Percentiles rank a stretch among this genome's conserved stretches.
These are phyloP conservation scores for Synanthedon vespiformis DNA, from an alignment of 2,888 invertebrate species.

Conservation along the genomic window DNA sequence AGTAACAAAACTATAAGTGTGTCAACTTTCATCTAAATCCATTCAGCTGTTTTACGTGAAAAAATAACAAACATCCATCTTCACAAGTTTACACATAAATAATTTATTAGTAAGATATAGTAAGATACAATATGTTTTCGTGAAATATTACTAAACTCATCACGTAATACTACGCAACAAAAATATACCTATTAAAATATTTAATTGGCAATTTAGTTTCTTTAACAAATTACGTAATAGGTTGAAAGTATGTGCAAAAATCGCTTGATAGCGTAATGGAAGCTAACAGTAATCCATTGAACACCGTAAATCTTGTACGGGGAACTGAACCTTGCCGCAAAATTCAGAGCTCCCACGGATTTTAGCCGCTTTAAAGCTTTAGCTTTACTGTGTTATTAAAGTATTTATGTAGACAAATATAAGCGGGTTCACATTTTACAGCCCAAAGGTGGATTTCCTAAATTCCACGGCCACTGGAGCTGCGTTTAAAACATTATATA, in stretches of 20 bases:
- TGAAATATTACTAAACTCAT: too few species aligned
- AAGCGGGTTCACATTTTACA: constrained; percentile 31
- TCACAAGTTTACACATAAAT: too few species aligned
- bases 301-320: constrained; percentile 45
- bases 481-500: constrained; percentile 22
- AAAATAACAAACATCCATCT: too few species aligned
- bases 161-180: too few species aligned
- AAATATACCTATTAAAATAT: too few species aligned
- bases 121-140: too few species aligned
- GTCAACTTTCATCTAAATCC: too few species aligned
- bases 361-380: constrained; percentile 30
- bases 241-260: not conserved
- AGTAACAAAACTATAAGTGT: too few species aligned
- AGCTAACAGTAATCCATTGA: constrained; percentile 30
- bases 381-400: constrained; percentile 39
- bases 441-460: constrained; percentile 41
- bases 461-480: constrained; percentile 47
- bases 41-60: too few species aligned
- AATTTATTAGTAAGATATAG: too few species aligned
- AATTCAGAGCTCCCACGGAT: constrained; percentile 36
- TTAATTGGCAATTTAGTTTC: too few species aligned
- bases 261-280: not conserved
- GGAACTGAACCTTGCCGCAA: constrained; percentile 38
- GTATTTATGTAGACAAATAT: constrained; percentile 35
- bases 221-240: too few species aligned